phyloP scores from a whole-genome alignment of 92 coral and sea anemone species.

The Pocillopora grandis region DNA sequence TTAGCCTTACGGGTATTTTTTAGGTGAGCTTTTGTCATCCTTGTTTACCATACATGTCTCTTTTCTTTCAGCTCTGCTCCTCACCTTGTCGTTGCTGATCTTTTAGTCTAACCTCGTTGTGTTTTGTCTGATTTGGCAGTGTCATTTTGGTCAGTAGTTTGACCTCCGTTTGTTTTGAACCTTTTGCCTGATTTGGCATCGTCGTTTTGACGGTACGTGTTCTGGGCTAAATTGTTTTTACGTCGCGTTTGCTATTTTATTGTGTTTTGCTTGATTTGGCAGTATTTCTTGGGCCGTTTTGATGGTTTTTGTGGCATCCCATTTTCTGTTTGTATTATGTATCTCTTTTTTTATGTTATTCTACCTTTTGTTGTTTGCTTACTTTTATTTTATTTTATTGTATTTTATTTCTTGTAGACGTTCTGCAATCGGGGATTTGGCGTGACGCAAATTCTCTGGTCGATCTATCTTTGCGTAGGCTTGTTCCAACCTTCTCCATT shows the following conservation, averaged over 20 bases:
- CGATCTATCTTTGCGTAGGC: too few relatives aligned
- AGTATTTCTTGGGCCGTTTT: too few relatives aligned
- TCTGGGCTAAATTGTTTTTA: constrained; percentile 26
- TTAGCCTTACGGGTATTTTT: constrained; percentile 48
- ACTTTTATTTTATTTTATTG: neutral
- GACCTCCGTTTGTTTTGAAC: too few relatives aligned
- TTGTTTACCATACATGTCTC: too few relatives aligned
- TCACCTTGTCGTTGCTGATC: neutral
- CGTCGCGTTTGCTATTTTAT: neutral
- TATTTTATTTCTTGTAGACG: constrained; percentile 25
- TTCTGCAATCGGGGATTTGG: constrained; percentile 39
- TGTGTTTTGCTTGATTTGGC: too few relatives aligned
- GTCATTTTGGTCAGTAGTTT: too few relatives aligned
- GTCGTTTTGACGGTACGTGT: constrained; percentile 21
- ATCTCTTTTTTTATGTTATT: constrained; percentile 24
- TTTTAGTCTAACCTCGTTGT: constrained; percentile 25
- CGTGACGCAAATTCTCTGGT: neutral
- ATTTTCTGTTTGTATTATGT: constrained; percentile 1
- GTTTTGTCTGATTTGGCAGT: too few relatives aligned
- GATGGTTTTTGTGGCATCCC: too few relatives aligned
- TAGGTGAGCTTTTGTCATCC: neutral
- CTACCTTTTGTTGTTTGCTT: constrained; percentile 17
- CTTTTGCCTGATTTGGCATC: constrained; percentile 25
- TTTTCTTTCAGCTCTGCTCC: too few relatives aligned
- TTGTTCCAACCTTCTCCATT: too few relatives aligned